Base-by-base conservation (phyloP, 2,888 invertebrate species). In the Odontomyia ornata region DNA sequence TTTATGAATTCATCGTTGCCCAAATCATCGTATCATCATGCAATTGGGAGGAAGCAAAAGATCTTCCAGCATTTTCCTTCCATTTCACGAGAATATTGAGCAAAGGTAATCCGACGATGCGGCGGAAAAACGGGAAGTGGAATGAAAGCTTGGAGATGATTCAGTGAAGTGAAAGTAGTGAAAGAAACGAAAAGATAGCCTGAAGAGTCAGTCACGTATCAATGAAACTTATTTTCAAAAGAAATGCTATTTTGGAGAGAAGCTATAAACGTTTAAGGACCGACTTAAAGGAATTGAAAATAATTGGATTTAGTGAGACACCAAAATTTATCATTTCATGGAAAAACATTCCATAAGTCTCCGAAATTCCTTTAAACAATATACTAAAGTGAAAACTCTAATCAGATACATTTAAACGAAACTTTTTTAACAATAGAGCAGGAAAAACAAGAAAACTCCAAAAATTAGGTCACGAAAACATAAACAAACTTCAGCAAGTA, bases 1-100 rank as follows among this genome's bases (percentile, higher is more conserved):
- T 36, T 65, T 65, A 65, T 65, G 65, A 65, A 65, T 36, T 36
- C 65, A 36, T 65, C 36, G 27, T 36, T 9, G 30, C n/a, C 13
- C 18, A 36, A n/a, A 27, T 1, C 62, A 4, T 65, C 36, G 25
- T 27, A 7, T 25, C 28, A 62, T 18, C 36, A 18, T 36, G 36
- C 36, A 36, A 65, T 65, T 18, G 36, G 65, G 36, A 18, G 3
- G 52, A 9, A 52, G 15, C 4, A 52, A 52, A 52, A 4, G 52
- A 52, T 52, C 13, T 15, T 13, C 36, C 23, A 36, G 11, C 27
- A 30, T 65, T 60, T 60, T 23, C 65, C n/a, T 18, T 36, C 18
- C 65, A n/a, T 27, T 65, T 65, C 27, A 21, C 13, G n/a, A 7
- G 30, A 65, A 5, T 65, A 65, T 65, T 36, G 36, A 28, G 36